Evolutionary conservation across 2,113 vertebrate species (phyloP), one percentile per base, ranked within the genome.

Genomic region (Pica pica): DNA sequence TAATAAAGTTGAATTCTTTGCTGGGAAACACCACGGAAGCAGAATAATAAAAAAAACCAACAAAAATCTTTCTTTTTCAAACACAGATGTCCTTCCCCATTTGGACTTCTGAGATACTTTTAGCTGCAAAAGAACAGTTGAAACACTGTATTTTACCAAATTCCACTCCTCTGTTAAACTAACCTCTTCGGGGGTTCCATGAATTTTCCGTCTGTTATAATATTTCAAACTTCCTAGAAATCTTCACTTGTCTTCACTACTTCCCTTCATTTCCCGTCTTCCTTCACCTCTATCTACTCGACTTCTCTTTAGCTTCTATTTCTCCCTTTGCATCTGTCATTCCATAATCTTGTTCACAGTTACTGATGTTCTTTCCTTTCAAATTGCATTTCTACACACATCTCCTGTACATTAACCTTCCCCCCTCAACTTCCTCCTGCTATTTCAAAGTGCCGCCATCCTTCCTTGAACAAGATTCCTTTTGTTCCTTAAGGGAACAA

Each of bases 1-100:
- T 33, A 86, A 70, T 60, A 5, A 57, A 67, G 9, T 33, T 59
- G 33, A 30, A 47, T 83, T 82, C 37, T 79, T 75, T 65, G 20
- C 20, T 42, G n/a, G 16, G 16, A 41, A 68, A 63, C 26, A 64
- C 3, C 15, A 57, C 0, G 0, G 26, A 75, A 82, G 16, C 18
- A 78, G 31, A 47, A 61, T 1, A 39, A 44, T 20, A 28, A 19
- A 63, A 28, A n/a, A 50, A 18, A 2, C 6, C 5, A 22, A 22
- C 2, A 10, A 52, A 67, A 42, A 14, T 37, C 15, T 24, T 47
- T 1, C 7, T 33, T 39, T 68, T 65, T 68, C 13, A 77, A 44
- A 55, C 15, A 47, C 18, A 75, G 20, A 37, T 23, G 3, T 74
- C 10, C 28, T 14, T 70, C 60, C 28, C 7, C 11, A 19, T 55